These are phyloP conservation scores for Candoia aspera DNA, from an alignment of 2,113 vertebrate genomes.

Conservation along the genomic window DNA sequence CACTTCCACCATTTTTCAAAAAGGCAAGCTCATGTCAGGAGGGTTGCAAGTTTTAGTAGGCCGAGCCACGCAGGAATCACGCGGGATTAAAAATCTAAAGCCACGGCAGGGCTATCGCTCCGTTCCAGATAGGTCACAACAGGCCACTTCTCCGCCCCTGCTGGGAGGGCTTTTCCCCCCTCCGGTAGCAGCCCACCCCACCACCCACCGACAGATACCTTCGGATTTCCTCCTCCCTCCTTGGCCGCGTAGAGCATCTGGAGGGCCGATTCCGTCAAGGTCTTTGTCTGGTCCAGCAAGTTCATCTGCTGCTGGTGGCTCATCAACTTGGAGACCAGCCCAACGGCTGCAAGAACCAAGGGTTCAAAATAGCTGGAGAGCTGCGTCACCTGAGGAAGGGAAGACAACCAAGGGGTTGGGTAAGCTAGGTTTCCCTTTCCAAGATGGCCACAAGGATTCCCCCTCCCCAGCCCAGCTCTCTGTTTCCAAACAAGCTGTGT, in stretches of 20 bases:
- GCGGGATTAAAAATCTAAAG: neutral
- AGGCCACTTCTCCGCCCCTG: neutral
- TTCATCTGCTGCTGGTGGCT: conserved; percentile 99
- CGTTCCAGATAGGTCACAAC: neutral
- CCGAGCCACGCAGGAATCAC: neutral
- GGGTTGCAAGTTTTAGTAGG: neutral
- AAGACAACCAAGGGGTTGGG: neutral
- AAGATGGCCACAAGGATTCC: neutral
- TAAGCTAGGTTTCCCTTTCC: too few species aligned
- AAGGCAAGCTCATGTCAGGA: neutral
- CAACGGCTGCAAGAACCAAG: conserved; percentile 89
- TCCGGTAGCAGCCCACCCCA: neutral
- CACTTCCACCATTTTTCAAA: neutral
- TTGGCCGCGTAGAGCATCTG: conserved; percentile 99
- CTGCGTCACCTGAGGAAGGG: conserved; percentile 85
- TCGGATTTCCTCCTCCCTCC: conserved; percentile 97
- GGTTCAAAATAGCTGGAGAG: conserved; percentile 97
- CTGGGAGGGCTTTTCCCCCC: neutral
- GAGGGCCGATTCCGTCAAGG: conserved; percentile 91
- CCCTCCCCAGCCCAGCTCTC: too few species aligned
- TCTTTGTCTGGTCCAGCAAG: conserved; percentile 96
- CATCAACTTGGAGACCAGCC: conserved; percentile 89
- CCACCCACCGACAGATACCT: conserved; percentile 73
- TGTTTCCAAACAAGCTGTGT: neutral
- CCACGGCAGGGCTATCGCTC: neutral